Percentiles rank a stretch among this genome's conserved stretches.
Evolutionary conservation across 2,113 vertebrate species (phyloP).

Genomic region (Myrmecobius fasciatus): DNA sequence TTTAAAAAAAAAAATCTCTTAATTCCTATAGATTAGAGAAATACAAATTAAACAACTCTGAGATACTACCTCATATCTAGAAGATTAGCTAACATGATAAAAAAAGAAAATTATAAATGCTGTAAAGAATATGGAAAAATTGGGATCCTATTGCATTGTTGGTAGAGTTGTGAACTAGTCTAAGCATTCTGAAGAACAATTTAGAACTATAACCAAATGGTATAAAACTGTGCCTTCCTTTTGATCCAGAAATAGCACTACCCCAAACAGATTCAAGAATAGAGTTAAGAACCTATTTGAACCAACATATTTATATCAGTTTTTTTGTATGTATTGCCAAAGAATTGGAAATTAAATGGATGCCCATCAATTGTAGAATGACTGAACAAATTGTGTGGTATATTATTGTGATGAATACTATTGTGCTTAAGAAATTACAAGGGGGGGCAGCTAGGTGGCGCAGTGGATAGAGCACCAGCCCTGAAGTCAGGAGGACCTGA

Average conservation of each 20-base stretch:
- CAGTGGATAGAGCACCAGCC: no score
- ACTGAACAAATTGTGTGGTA: not conserved
- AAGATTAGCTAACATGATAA: not conserved
- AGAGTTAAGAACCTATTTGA: no score
- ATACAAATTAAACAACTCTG: not conserved
- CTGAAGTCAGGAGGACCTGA: no score
- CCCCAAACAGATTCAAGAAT: no score
- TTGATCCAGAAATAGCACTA: not conserved
- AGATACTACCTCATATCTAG: no score
- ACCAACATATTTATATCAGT: no score
- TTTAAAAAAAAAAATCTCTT: not conserved
- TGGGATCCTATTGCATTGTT: not conserved
- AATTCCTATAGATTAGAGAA: not conserved
- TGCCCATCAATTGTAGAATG: not conserved
- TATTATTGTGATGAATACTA: not conserved
- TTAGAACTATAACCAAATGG: not conserved
- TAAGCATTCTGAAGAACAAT: not conserved
- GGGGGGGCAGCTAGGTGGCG: no score
- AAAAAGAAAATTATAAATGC: not conserved
- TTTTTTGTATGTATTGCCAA: not conserved
- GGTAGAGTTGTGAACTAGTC: not conserved
- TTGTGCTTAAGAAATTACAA: not conserved
- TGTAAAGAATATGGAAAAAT: not conserved
- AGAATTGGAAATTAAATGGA: not conserved
- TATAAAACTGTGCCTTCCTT: not conserved